Evolutionary conservation across 2,888 invertebrate genomes (phyloP).

Genomic region (Pseudanteris insignis): DNA sequence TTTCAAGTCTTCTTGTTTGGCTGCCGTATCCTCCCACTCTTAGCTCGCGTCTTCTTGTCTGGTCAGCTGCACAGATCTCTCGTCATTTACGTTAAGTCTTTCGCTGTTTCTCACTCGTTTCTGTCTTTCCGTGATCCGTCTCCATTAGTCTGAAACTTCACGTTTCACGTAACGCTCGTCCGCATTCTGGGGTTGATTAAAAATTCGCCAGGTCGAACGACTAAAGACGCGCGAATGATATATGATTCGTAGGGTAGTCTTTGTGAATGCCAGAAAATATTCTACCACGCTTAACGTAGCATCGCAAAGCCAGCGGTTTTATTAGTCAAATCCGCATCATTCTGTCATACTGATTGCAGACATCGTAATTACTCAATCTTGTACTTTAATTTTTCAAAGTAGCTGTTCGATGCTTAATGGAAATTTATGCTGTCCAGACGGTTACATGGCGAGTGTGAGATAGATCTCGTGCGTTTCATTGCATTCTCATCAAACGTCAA

Average conservation of each 20-base stretch:
- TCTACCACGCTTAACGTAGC: slow-evolving; percentile 30
- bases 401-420: slow-evolving; percentile 26
- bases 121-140: slow-evolving; percentile 41
- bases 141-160: slow-evolving; percentile 35
- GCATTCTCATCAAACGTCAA: too few species aligned
- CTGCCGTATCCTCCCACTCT: slow-evolving; percentile 2
- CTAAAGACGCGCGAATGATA: slow-evolving; percentile 39
- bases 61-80: slow-evolving; percentile 18
- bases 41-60: slow-evolving; percentile 7
- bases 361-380: slow-evolving; percentile 42
- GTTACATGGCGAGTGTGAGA: too few species aligned
- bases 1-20: slow-evolving; percentile 11
- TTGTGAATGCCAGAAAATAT: slow-evolving; percentile 40
- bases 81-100: slow-evolving; percentile 45
- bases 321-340: slow-evolving; percentile 32
- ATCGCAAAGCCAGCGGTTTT: slow-evolving; percentile 35
- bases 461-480: too few species aligned
- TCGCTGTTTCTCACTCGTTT: slow-evolving; percentile 44
- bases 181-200: slow-evolving; percentile 39
- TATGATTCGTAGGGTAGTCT: slow-evolving; percentile 39
- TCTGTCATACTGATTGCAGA: slow-evolving; percentile 41
- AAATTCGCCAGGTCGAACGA: slow-evolving; percentile 41
- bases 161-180: slow-evolving; percentile 24
- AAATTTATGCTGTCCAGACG: slow-evolving; percentile 39
- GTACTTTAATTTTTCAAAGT: slow-evolving; percentile 37